Evolutionary conservation across 2,888 invertebrate genomes (phyloP), one percentile per base, ranked within the genome.

Genomic region (Lasioglossum vierecki): DNA sequence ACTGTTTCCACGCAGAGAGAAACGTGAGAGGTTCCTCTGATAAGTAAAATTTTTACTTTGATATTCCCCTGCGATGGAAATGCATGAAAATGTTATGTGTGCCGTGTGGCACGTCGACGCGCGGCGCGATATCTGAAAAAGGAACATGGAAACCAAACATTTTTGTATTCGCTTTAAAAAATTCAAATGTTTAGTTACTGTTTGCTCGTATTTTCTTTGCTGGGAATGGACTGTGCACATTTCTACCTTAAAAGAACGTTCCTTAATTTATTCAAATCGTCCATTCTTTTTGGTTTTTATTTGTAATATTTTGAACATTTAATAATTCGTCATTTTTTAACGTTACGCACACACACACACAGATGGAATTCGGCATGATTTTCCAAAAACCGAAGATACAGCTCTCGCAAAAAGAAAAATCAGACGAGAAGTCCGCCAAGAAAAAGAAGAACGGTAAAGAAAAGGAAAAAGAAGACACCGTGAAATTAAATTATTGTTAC

Each of bases 321-420:
- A 3, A 18, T 5, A 5, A 0, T 22, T 35, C 35, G 35, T 3
- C 35, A 3, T 35, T 2, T 30, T 4, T 41, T 3, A 4, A 8
- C 44, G 1, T n/a, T 66, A 39, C 39, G 39, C 0, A 4, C 5
- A 39, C 39, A 4, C 35, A 4, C 39, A 39, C 35, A 2, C 53
- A 86, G 85, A 2, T 49, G 41, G 85, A 86, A 35, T 86, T 86
- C 44, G 80, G 72, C 44, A 30, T 86, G 22, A 74, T 41, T 35
- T 85, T 84, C 35, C 85, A 77, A n/a, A n/a, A 22, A 13, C 53
- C 15, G 4, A 53, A 9, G 5, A 49, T 35, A 5, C 44, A n/a
- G 15, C 18, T 0, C 5, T 15, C n/a, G 2, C n/a, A 18, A 35
- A 15, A 60, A 11, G 75, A 53, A 9, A 39, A 44, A 49, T n/a